Percentiles rank a stretch among this genome's conserved stretches.
Evolutionary conservation across 2,797 vertebrate genomes (phyloP).

Genomic region (Takifugu rubripes): DNA sequence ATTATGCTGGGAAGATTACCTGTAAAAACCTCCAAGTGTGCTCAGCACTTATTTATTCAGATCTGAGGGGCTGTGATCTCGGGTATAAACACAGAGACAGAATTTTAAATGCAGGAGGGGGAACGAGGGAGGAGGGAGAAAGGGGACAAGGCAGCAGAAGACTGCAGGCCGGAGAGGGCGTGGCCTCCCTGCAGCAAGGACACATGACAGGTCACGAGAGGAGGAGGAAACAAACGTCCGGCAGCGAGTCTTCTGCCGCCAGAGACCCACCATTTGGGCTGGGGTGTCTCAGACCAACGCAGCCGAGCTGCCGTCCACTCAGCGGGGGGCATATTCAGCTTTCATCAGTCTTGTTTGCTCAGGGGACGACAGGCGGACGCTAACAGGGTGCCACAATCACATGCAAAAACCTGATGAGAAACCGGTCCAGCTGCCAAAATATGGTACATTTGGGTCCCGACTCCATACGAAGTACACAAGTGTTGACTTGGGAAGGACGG

Average conservation of each 20-base stretch:
- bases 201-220: conserved; percentile 10
- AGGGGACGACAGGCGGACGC: conserved; percentile 3
- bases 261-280: neutral
- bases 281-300: neutral
- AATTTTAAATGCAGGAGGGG: conserved; percentile 14
- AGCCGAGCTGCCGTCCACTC: neutral
- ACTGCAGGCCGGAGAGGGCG: conserved; percentile 25
- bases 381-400: too few species aligned
- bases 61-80: conserved; percentile 27
- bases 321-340: too few species aligned
- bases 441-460: too few species aligned
- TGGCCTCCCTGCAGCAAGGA: conserved; percentile 19
- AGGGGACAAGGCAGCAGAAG: conserved; percentile 16
- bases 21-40: conserved; percentile 22
- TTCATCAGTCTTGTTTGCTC: too few species aligned
- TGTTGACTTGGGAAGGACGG: too few species aligned
- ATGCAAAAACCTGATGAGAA: too few species aligned
- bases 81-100: neutral
- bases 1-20: conserved; percentile 66
- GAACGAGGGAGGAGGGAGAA: conserved; percentile 6
- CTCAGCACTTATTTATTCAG: conserved; percentile 49
- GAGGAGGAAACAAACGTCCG: conserved; percentile 3
- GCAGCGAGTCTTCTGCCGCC: neutral
- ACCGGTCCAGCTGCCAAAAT: too few species aligned
- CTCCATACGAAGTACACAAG: too few species aligned